Conservation (phyloP, 2,113 vertebrate species). For the Hypanus sabinus region DNA sequence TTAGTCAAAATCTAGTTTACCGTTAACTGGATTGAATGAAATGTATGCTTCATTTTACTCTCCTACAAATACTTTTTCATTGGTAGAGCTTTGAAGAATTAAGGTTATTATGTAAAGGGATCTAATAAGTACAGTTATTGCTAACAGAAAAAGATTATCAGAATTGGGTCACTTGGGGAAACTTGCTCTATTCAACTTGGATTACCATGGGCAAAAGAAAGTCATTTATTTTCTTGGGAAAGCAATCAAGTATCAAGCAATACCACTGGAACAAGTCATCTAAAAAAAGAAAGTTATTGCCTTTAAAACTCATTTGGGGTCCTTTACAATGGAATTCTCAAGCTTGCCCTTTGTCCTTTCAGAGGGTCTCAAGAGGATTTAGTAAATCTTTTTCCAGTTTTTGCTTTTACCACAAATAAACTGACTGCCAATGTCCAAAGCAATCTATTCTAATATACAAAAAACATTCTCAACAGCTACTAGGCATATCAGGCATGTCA, state of each 20-base stretch:
- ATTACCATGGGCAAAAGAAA: neutral
- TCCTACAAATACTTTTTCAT: neutral
- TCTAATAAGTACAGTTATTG: neutral
- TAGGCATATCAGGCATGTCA: neutral
- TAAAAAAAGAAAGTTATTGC: neutral
- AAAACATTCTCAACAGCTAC: conserved; percentile 3
- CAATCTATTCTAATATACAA: neutral
- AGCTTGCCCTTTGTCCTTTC: neutral
- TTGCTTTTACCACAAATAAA: conserved; percentile 21
- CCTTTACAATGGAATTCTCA: conserved; percentile 19
- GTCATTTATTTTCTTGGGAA: conserved; percentile 5
- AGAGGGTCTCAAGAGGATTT: neutral
- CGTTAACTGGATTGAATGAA: neutral
- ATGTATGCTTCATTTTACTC: neutral
- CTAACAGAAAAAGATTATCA: neutral
- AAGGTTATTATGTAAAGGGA: neutral
- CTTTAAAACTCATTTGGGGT: neutral
- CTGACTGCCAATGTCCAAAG: neutral
- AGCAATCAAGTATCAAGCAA: neutral
- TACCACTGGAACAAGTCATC: neutral
- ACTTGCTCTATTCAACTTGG: neutral
- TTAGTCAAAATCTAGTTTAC: neutral
- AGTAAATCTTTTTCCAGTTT: conserved; percentile 7
- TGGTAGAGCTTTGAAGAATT: neutral
- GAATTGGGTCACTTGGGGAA: neutral